A percentile compares a stretch with the other conserved stretches of the same genome.
Conservation (phyloP, 2,888 invertebrate species). For the Lasioglossum leucozonium region DNA sequence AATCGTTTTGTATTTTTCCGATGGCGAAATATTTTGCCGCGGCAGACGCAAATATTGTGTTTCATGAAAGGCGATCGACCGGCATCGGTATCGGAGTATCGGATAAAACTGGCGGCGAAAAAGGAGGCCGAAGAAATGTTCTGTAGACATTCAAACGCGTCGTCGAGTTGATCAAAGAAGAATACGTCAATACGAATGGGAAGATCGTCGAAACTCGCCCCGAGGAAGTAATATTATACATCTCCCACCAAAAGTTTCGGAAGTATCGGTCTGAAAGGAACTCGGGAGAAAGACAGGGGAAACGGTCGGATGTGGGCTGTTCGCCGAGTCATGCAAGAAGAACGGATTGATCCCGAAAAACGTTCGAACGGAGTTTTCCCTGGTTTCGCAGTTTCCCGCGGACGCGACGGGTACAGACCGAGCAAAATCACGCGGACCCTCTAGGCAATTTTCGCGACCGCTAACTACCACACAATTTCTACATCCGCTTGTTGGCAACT, state of each 20-base stretch:
- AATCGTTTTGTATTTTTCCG: background rate
- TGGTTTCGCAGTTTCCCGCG: constrained; percentile 47
- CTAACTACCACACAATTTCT: constrained; percentile 6
- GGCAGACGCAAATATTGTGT: background rate
- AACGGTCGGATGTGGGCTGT: constrained; percentile 50
- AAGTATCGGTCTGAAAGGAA: constrained; percentile 54
- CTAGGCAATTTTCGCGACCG: background rate
- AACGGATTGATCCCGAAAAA: constrained; percentile 66
- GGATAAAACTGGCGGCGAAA: background rate
- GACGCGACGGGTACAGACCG: constrained; percentile 16
- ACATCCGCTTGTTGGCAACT: background rate
- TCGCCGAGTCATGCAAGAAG: constrained; percentile 52
- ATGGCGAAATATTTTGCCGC: background rate
- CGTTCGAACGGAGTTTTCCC: constrained; percentile 57
- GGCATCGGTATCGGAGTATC: constrained; percentile 10
- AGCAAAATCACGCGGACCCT: constrained; percentile 10
- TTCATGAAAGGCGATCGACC: constrained; percentile 16
- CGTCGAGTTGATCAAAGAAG: constrained; percentile 64
- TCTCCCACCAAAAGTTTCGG: constrained; percentile 60
- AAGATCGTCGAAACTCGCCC: constrained; percentile 48
- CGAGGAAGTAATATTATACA: constrained; percentile 65
- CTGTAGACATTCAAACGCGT: constrained; percentile 19
- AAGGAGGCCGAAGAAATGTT: background rate
- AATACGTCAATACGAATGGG: constrained; percentile 38
- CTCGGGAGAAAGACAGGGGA: constrained; percentile 38